phyloP scores from a whole-genome alignment of 2,888 invertebrate genomes.

The Perizoma flavofasciatum region DNA sequence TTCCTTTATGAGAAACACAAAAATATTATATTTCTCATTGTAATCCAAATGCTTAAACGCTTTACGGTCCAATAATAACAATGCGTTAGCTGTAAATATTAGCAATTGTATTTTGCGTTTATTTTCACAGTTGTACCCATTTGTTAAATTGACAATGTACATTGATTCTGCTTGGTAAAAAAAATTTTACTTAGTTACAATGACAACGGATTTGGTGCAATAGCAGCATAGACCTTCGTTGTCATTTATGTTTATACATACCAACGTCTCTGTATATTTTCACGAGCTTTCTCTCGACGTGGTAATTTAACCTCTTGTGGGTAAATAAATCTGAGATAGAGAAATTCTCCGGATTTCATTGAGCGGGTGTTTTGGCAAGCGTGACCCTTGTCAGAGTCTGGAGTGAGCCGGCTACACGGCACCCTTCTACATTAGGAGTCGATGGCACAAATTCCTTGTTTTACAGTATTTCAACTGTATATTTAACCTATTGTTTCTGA shows the following conservation, averaged over 20 bases:
- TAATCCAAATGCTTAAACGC: conserved; percentile 18
- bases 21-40: conserved; percentile 13
- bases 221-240: background rate
- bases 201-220: no score
- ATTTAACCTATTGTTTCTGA: no score
- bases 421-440: conserved; percentile 12
- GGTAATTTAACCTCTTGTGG: conserved; percentile 23
- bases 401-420: conserved; percentile 22
- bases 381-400: conserved; percentile 58
- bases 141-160: background rate
- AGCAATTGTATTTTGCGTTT: conserved; percentile 17
- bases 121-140: conserved; percentile 9
- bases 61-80: conserved; percentile 20
- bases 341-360: conserved; percentile 55
- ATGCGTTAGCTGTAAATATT: conserved; percentile 13
- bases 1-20: no score
- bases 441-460: conserved; percentile 3
- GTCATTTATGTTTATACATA: background rate
- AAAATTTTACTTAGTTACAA: background rate
- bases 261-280: background rate
- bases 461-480: background rate
- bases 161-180: background rate
- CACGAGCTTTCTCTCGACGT: conserved; percentile 8
- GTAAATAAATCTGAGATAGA: conserved; percentile 52
- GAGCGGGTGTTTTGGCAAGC: conserved; percentile 62